A percentile compares a stretch with the other conserved stretches of the same genome.
phyloP scores from a whole-genome alignment of 2,797 vertebrate genomes.

The Sebastes paucispinis region DNA sequence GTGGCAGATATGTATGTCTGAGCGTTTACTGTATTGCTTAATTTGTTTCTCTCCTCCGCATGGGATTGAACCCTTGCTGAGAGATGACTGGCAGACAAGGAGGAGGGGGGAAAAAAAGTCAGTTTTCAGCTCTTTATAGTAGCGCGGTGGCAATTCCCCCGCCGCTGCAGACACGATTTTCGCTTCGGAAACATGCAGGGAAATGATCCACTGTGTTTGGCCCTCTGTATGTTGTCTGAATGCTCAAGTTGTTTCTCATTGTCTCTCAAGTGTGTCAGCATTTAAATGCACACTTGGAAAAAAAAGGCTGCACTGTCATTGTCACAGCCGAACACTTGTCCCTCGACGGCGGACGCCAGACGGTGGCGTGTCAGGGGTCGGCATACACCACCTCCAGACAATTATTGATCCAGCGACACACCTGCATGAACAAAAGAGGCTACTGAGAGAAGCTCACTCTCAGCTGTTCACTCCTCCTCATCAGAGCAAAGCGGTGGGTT shows the following conservation, averaged over 20 bases:
- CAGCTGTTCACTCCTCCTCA: neutral
- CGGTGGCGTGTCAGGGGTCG: neutral
- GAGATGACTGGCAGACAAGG: conserved; percentile 57
- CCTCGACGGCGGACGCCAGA: neutral
- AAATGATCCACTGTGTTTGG: conserved; percentile 18
- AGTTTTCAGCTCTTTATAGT: conserved; percentile 32
- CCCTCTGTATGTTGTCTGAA: conserved; percentile 6
- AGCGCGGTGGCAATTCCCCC: conserved; percentile 15
- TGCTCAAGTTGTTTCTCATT: conserved; percentile 15
- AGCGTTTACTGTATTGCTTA: conserved; percentile 57
- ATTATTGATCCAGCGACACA: neutral
- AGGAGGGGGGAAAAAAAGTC: neutral
- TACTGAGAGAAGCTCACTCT: conserved; percentile 8
- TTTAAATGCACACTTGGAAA: neutral
- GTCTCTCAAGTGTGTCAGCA: neutral
- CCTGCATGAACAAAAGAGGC: conserved; percentile 5
- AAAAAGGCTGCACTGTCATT: neutral
- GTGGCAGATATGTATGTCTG: conserved; percentile 45
- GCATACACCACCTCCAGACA: neutral
- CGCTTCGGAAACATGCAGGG: neutral
- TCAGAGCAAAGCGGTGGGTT: conserved; percentile 21
- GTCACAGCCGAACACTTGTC: neutral
- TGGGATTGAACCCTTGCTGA: conserved; percentile 48
- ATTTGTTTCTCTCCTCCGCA: conserved; percentile 59
- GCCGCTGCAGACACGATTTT: neutral